A percentile compares a stretch with the other conserved stretches of the same genome.
Evolutionary conservation across 2,797 vertebrate species (phyloP).

Genomic region (Liparis tanakae): DNA sequence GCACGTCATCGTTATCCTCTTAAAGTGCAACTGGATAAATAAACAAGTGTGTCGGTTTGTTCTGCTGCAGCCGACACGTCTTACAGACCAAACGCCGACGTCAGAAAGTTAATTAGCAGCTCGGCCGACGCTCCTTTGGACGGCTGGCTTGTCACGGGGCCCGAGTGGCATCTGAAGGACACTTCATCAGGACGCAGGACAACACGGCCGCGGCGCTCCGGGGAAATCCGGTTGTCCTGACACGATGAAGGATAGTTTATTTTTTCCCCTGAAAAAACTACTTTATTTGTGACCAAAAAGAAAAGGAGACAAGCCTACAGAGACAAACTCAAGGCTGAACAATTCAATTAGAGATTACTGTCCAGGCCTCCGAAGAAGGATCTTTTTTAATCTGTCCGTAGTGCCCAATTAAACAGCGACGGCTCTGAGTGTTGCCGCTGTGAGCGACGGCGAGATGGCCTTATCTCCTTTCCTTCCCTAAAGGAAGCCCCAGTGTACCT

Average conservation of each 20-base stretch:
- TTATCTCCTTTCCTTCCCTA: neutral
- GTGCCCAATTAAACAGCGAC: neutral
- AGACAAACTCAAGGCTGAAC: neutral
- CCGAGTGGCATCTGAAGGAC: neutral
- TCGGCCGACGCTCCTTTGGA: neutral
- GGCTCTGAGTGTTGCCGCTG: neutral
- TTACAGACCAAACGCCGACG: neutral
- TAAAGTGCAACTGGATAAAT: neutral
- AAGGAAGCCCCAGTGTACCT: neutral
- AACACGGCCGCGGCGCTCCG: neutral
- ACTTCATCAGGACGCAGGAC: neutral
- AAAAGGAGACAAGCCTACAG: neutral
- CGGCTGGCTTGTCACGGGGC: neutral
- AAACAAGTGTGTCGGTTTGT: neutral
- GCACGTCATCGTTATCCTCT: neutral
- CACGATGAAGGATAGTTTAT: too few species aligned
- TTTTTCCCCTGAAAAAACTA: neutral
- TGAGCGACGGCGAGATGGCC: neutral
- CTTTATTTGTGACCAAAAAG: neutral
- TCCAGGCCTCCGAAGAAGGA: neutral
- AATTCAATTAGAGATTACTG: neutral
- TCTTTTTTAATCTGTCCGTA: neutral
- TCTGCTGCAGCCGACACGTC: neutral
- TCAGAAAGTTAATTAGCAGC: neutral
- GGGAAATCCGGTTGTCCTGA: too few species aligned